Evolutionary conservation across 2,113 vertebrate species (phyloP).

Genomic region (Pionites leucogaster): DNA sequence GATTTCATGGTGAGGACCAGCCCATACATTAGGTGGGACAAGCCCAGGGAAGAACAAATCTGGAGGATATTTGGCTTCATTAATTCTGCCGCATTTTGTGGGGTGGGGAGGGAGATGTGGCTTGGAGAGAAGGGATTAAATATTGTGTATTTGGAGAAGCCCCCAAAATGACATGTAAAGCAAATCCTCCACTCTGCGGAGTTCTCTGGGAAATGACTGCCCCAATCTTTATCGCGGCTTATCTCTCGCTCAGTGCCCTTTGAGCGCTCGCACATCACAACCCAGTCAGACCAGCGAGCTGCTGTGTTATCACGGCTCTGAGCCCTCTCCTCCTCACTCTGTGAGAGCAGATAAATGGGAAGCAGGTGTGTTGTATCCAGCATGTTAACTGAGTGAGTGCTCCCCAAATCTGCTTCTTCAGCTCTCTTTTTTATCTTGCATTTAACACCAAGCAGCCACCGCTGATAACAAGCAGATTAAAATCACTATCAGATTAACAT

Average conservation of each 20-base stretch:
- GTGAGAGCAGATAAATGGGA: conserved; percentile 44
- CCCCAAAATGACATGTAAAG: neutral
- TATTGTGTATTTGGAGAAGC: neutral
- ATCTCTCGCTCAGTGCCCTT: neutral
- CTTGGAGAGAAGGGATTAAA: neutral
- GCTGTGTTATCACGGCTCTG: neutral
- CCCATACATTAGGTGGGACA: neutral
- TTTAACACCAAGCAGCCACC: conserved; percentile 34
- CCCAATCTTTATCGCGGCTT: neutral
- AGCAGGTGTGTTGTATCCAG: neutral
- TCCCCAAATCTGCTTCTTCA: conserved; percentile 53
- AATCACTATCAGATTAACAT: conserved; percentile 72
- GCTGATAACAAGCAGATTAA: conserved; percentile 68
- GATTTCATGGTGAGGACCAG: fast-evolving
- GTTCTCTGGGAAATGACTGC: neutral
- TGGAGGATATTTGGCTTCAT: neutral
- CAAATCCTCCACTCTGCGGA: neutral
- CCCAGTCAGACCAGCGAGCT: neutral
- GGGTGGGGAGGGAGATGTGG: neutral
- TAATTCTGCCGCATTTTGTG: neutral
- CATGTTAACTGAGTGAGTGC: conserved; percentile 1
- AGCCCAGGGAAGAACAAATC: neutral
- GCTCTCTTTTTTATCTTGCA: conserved; percentile 49
- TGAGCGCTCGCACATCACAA: fast-evolving
- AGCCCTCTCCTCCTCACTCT: conserved; percentile 26